Base-by-base conservation (phyloP, 2,888 invertebrate species). In the Spisula solida region DNA sequence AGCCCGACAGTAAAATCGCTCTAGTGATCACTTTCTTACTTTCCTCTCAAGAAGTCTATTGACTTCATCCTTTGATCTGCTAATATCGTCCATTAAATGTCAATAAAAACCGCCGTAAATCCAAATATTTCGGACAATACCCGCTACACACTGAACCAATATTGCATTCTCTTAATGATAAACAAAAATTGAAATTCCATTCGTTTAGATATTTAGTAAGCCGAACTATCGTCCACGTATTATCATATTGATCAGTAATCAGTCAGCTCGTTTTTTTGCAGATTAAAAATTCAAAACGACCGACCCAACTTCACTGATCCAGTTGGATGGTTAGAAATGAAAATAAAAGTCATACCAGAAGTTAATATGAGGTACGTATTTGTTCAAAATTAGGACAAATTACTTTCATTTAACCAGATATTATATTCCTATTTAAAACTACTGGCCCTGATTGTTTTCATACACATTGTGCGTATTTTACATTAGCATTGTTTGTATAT, bases 361-460 rank as follows among this genome's bases (percentile, higher is more conserved):
- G 55, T 78, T 55, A 51, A 56, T 55, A 31, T 31, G 31, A 79
- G 48, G 10, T 25, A 78, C 55, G 56, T 79, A 55, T 41, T 85
- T 85, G 85, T 85, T 79, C 25, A 56, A 79, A 85, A 85, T 79
- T 85, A 85, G 85, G 85, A 51, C 85, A 79, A 85, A 79, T 56
- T 78, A 85, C 79, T 85, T 85, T 85, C 85, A 56, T 85, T 85
- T 78, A 75, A 85, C 79, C 41, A 41, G 25, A 14, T 75, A 25
- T 34, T 78, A 56, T 85, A 56, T 85, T 85, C 78, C 78, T 34
- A 55, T 85, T 75, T 29, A 55, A 85, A n/a, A 79, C 34, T 75
- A 34, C 75, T 31, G 18, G 34, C 31, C 51, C 79, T 2, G 79
- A 79, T 78, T 34, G 12, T 55, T 85, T 56, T 41, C 56, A 56